phyloP scores from a whole-genome alignment of 2,113 vertebrate species.

The Stomatorhinus ivindoensis region DNA sequence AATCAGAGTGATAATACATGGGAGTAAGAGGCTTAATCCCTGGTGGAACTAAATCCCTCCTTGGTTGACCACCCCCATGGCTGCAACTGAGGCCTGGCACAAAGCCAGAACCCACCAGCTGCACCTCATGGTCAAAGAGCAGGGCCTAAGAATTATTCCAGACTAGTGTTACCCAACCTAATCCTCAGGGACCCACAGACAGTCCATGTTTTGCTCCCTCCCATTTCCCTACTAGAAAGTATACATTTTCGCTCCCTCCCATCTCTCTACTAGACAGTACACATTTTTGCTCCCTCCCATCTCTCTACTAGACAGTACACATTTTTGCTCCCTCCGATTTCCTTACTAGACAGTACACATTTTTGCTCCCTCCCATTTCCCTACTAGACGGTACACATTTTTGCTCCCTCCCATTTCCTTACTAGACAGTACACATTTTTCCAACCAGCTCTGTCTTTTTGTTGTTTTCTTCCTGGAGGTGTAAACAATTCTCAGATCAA shows the following conservation, averaged over 20 bases:
- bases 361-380: not conserved
- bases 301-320: not conserved
- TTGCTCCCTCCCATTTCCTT: not conserved
- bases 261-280: not conserved
- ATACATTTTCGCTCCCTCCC: not conserved
- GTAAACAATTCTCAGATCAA: not conserved
- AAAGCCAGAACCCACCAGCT: not conserved
- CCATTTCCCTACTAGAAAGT: not conserved
- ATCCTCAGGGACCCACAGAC: not conserved
- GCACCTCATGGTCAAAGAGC: not conserved
- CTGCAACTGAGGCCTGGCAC: not conserved
- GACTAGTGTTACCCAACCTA: not conserved
- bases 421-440: no score
- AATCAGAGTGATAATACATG: slow-evolving; percentile 5
- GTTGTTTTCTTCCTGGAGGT: not conserved
- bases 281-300: not conserved
- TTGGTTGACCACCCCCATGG: not conserved
- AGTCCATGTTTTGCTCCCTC: not conserved
- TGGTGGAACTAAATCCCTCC: not conserved
- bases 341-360: not conserved
- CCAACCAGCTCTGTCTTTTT: no score
- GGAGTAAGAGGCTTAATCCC: not conserved
- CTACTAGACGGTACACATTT: not conserved
- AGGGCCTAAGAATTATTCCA: not conserved
- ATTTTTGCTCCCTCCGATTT: not conserved